A percentile compares a stretch with the other conserved stretches of the same genome.
Conservation (phyloP, 2,113 vertebrate genomes). For the pig (Sus scrofa) region T2T-Sscrofa CM000824.6:172058501-172059000, state of each 20-base stretch:
- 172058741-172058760: background rate
- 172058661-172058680: background rate
- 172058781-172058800: background rate
- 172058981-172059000: background rate
- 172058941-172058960: background rate
- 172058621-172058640: background rate
- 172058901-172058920: background rate
- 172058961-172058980: background rate
- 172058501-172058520: slow-evolving; percentile 75
- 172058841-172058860: background rate
- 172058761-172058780: background rate
- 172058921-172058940: background rate
- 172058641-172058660: background rate
- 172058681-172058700: slow-evolving; percentile 61
- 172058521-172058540: slow-evolving; percentile 63
- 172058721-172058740: background rate
- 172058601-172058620: background rate
- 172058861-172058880: background rate
- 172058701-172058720: background rate
- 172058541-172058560: slow-evolving; percentile 77
- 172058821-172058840: background rate
- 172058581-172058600: slow-evolving; percentile 28
- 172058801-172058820: background rate
- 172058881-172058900: background rate
- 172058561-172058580: slow-evolving; percentile 64